Evolutionary conservation across 35 echinoderm and acorn worm genomes (phyloP).

Genomic region (Chiridota heheva): DNA sequence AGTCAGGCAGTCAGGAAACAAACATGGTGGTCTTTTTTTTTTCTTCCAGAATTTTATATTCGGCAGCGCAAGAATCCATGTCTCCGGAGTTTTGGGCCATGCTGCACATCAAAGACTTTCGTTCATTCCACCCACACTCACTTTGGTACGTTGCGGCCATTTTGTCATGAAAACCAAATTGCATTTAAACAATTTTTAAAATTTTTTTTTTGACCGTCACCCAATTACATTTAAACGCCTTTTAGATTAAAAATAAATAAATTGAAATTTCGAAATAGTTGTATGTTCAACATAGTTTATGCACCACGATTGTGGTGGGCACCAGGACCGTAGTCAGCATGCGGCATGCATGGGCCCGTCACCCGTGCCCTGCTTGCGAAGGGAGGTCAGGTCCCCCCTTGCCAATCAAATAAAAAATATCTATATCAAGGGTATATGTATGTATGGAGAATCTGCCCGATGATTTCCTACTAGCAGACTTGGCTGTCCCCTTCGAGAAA

Average conservation of each 20-base stretch:
- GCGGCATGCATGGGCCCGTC: no score
- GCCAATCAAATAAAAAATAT: no score
- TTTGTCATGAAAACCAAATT: not conserved
- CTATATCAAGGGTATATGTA: no score
- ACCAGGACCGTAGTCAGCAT: no score
- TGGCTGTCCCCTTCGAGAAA: no score
- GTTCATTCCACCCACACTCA: constrained; percentile 28
- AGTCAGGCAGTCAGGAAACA: no score
- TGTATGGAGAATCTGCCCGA: no score
- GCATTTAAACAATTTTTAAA: not conserved
- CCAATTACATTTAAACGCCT: not conserved
- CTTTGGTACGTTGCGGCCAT: constrained; percentile 33
- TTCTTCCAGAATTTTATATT: constrained; percentile 48
- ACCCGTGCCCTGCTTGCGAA: no score
- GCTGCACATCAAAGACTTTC: constrained; percentile 23
- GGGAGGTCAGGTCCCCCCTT: no score
- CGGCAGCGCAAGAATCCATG: constrained; percentile 39
- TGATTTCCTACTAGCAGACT: no score
- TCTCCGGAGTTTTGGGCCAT: constrained; percentile 55
- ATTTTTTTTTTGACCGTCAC: not conserved
- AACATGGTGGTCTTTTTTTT: not conserved
- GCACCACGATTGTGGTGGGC: no score
- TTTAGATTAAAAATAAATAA: not conserved
- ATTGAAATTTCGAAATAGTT: not conserved
- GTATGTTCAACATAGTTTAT: not conserved